These are phyloP conservation scores for Pollenia angustigena DNA, from an alignment of 2,888 invertebrate species.

Conservation along the genomic window DNA sequence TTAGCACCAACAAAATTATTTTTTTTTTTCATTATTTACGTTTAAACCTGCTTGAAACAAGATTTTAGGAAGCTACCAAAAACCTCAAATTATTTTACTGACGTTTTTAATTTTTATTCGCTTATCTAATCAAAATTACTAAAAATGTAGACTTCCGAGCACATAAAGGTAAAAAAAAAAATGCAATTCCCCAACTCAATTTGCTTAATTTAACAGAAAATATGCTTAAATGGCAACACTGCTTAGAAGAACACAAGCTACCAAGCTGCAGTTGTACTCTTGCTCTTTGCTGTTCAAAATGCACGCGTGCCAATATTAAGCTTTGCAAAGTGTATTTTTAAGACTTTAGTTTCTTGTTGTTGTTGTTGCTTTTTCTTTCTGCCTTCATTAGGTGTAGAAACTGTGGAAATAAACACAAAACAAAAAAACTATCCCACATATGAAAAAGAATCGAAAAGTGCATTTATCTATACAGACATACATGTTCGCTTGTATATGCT, in stretches of 20 bases:
- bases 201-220: too few relatives aligned
- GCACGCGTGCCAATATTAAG: conserved; percentile 67
- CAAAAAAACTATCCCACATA: conserved; percentile 37
- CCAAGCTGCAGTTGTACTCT: conserved; percentile 9
- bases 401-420: conserved; percentile 5
- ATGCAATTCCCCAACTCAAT: too few relatives aligned
- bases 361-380: conserved; percentile 10
- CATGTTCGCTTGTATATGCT: not conserved
- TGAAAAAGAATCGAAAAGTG: conserved; percentile 5
- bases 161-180: too few relatives aligned
- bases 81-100: too few relatives aligned
- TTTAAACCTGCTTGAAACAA: too few relatives aligned
- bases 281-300: conserved; percentile 57
- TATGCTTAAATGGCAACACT: not conserved
- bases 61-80: too few relatives aligned
- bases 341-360: not conserved
- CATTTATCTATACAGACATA: not conserved
- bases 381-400: conserved; percentile 23
- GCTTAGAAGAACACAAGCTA: not conserved
- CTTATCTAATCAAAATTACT: too few relatives aligned
- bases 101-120: too few relatives aligned
- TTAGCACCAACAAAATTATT: too few relatives aligned
- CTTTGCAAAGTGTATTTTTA: conserved; percentile 59
- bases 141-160: too few relatives aligned
- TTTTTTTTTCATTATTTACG: too few relatives aligned